Percentiles rank a stretch among this genome's conserved stretches.
phyloP scores from a whole-genome alignment of 2,888 invertebrate species.

The Euspilapteryx auroguttella region DNA sequence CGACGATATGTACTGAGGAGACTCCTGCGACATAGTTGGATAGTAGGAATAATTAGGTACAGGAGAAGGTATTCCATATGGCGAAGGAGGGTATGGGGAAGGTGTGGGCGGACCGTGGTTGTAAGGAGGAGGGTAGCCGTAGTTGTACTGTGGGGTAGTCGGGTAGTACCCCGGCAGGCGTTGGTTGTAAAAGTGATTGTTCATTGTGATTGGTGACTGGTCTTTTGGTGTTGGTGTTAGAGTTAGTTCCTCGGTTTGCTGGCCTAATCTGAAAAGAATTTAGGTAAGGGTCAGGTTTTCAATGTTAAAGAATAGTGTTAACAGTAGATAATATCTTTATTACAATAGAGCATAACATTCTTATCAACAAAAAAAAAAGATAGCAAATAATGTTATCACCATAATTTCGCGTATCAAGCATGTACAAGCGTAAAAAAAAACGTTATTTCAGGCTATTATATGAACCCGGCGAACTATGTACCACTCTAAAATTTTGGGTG shows the following conservation, averaged over 20 bases:
- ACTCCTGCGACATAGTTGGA: conserved; percentile 14
- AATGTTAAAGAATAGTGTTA: too few relatives aligned
- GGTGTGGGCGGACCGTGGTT: conserved; percentile 24
- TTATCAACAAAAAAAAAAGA: too few relatives aligned
- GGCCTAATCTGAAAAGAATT: conserved; percentile 32
- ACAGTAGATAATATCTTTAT: too few relatives aligned
- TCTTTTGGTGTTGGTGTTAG: conserved; percentile 21
- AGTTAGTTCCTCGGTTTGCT: conserved; percentile 40
- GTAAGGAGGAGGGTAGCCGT: conserved; percentile 28
- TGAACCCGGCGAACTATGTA: too few relatives aligned
- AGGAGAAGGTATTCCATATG: conserved; percentile 37
- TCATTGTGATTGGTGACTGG: conserved; percentile 26
- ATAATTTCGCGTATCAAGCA: too few relatives aligned
- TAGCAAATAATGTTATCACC: too few relatives aligned
- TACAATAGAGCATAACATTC: too few relatives aligned
- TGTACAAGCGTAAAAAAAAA: too few relatives aligned
- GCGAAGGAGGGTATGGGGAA: conserved; percentile 30
- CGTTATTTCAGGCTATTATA: too few relatives aligned
- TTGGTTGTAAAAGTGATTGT: conserved; percentile 37
- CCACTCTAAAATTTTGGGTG: too few relatives aligned
- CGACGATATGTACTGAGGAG: conserved; percentile 19
- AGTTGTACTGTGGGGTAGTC: conserved; percentile 24
- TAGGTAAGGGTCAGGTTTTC: neutral
- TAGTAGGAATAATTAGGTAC: conserved; percentile 26
- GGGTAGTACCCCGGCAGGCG: conserved; percentile 22